Conservation (phyloP, 2,113 vertebrate species). For the Elachura formosa region DNA sequence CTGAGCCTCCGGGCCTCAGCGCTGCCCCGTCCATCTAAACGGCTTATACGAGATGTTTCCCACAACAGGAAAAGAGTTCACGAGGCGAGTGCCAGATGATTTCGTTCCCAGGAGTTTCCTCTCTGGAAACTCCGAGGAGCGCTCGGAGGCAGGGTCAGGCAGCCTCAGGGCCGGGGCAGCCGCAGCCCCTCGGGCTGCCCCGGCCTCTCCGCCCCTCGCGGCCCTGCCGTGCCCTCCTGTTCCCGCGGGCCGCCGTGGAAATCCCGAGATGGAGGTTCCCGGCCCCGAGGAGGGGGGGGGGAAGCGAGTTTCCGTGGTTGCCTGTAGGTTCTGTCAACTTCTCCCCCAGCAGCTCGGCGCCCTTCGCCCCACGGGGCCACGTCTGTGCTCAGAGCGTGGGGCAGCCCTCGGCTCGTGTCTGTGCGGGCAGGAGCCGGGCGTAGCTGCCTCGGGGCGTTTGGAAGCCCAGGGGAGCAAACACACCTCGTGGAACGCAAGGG, state of each 20-base stretch:
- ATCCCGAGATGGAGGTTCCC: neutral
- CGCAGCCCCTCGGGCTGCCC: neutral
- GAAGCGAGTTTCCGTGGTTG: neutral
- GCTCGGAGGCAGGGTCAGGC: neutral
- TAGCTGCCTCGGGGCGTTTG: neutral
- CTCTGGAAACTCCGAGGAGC: conserved; percentile 30
- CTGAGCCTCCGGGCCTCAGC: neutral
- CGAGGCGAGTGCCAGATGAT: conserved; percentile 1
- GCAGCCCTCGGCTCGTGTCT: neutral
- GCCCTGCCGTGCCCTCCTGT: neutral
- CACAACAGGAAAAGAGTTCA: conserved; percentile 53
- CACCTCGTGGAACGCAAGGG: neutral
- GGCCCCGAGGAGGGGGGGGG: neutral
- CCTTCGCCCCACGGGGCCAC: neutral
- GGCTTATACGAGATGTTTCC: conserved; percentile 2
- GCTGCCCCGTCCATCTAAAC: neutral
- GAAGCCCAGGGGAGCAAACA: neutral
- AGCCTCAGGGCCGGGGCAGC: neutral
- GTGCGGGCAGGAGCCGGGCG: neutral
- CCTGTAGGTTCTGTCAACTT: neutral
- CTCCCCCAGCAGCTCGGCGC: neutral
- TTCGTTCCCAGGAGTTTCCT: conserved; percentile 35
- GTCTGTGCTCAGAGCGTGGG: neutral
- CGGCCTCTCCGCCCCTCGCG: too few relatives aligned
- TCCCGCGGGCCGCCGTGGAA: neutral